Percentiles rank a stretch among this genome's conserved stretches.
Evolutionary conservation across 2,888 invertebrate species (phyloP).

Genomic region (Drosophila prolongata): DNA sequence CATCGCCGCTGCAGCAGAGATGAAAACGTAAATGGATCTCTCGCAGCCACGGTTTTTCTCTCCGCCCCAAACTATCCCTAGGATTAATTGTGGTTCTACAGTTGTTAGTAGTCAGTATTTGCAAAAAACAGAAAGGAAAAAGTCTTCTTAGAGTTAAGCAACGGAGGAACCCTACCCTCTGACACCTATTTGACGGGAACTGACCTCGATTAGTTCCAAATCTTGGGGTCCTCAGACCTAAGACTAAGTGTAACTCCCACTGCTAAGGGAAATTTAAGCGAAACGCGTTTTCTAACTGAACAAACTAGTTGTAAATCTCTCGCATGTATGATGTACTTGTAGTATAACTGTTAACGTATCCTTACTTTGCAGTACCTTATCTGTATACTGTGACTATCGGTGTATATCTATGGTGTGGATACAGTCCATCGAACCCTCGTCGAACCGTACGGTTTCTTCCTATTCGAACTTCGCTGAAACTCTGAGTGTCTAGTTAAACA

Average conservation of each 20-base stretch:
- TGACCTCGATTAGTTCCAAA: constrained; percentile 56
- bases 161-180: constrained; percentile 9
- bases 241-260: constrained; percentile 6
- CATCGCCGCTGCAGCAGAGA: constrained; percentile 60
- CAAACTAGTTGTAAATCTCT: constrained; percentile 69
- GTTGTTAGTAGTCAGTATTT: constrained; percentile 64
- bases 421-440: constrained; percentile 30
- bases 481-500: constrained; percentile 73
- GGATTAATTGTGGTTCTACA: constrained; percentile 29
- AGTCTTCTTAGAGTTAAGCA: constrained; percentile 64
- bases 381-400: constrained; percentile 56
- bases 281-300: constrained; percentile 67
- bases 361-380: constrained; percentile 24
- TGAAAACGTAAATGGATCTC: constrained; percentile 63
- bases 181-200: constrained; percentile 34
- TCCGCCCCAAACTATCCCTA: constrained; percentile 12
- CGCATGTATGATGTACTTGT: constrained; percentile 45
- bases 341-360: constrained; percentile 23
- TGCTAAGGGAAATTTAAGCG: constrained; percentile 44
- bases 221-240: constrained; percentile 14
- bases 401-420: constrained; percentile 41
- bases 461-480: constrained; percentile 71
- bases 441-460: constrained; percentile 71
- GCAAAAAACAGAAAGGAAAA: constrained; percentile 46
- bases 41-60: background rate